These are phyloP conservation scores for Meriones psammophilus DNA, from an alignment of 2,797 vertebrate genomes.

Conservation along the genomic window DNA sequence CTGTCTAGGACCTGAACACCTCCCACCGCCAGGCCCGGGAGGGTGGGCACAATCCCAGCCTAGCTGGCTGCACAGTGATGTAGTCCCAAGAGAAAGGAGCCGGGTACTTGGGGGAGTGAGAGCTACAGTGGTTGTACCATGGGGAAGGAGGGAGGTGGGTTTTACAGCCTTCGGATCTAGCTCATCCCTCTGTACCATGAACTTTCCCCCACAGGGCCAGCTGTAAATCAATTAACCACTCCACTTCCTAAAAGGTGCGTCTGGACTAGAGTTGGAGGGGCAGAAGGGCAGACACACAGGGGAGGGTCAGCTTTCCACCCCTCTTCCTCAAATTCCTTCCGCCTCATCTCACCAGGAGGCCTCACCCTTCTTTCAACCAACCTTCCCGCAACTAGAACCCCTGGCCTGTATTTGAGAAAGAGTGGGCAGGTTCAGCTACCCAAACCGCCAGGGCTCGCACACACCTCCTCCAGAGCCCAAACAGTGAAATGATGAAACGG, in stretches of 20 bases:
- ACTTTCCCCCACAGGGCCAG: slow-evolving; percentile 88
- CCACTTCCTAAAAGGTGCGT: slow-evolving; percentile 87
- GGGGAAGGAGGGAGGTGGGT: background rate
- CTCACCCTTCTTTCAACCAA: background rate
- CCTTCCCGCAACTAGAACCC: background rate
- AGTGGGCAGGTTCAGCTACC: background rate
- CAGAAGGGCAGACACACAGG: slow-evolving; percentile 85
- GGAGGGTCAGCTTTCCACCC: slow-evolving; percentile 84
- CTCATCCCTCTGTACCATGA: background rate
- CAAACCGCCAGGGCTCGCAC: background rate
- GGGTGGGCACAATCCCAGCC: slow-evolving; percentile 54
- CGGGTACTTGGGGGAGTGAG: background rate
- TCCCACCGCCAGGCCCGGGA: slow-evolving; percentile 57
- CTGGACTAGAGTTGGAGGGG: slow-evolving; percentile 86
- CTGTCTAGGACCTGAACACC: slow-evolving; percentile 70
- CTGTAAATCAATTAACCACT: slow-evolving; percentile 93
- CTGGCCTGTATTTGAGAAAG: background rate
- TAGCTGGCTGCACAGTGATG: background rate
- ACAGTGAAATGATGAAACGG: background rate
- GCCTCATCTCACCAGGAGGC: background rate
- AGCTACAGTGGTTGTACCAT: fast-evolving
- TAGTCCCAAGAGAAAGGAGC: background rate
- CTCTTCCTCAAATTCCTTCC: slow-evolving; percentile 27
- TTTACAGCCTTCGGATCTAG: background rate
- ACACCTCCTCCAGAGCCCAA: background rate